A percentile compares a stretch with the other conserved stretches of the same genome.
Evolutionary conservation across 2,797 vertebrate species (phyloP).

Genomic region (Amazona finschi): DNA sequence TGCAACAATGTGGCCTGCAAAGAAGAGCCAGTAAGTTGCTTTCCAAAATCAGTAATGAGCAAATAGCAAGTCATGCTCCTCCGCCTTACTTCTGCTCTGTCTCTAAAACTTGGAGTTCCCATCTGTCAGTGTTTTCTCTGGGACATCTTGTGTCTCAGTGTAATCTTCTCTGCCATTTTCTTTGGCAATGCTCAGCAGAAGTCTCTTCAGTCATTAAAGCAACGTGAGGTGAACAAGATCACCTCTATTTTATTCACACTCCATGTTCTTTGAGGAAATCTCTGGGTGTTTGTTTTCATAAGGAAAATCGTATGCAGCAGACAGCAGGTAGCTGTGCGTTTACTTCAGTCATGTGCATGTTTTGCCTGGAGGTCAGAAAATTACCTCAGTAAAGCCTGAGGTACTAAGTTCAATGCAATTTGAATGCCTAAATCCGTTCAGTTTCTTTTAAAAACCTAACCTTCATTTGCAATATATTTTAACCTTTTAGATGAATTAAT

Average conservation of each 20-base stretch:
- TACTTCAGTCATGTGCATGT: not conserved
- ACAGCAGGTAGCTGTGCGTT: not conserved
- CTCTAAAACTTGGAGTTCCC: not conserved
- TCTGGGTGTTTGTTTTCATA: not conserved
- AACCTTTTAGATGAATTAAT: not conserved
- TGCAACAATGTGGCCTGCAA: conserved; percentile 13
- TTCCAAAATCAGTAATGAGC: not conserved
- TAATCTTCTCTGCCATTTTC: not conserved
- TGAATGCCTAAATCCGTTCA: not conserved
- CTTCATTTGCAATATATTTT: not conserved
- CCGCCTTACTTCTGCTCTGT: not conserved
- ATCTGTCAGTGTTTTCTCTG: not conserved
- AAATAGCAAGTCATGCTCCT: not conserved
- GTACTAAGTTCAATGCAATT: not conserved
- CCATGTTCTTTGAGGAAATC: not conserved
- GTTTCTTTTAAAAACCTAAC: not conserved
- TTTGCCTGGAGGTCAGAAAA: not conserved
- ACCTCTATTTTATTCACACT: not conserved
- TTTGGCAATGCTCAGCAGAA: not conserved
- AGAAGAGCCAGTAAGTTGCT: not conserved
- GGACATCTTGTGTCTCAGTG: not conserved
- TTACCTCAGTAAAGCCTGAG: not conserved
- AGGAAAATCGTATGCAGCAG: not conserved
- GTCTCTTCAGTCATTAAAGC: not conserved
- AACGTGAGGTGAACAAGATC: not conserved